A percentile compares a stretch with the other conserved stretches of the same genome.
Evolutionary conservation across 2,888 invertebrate species (phyloP).

Genomic region (Acutogordius australiensis): DNA sequence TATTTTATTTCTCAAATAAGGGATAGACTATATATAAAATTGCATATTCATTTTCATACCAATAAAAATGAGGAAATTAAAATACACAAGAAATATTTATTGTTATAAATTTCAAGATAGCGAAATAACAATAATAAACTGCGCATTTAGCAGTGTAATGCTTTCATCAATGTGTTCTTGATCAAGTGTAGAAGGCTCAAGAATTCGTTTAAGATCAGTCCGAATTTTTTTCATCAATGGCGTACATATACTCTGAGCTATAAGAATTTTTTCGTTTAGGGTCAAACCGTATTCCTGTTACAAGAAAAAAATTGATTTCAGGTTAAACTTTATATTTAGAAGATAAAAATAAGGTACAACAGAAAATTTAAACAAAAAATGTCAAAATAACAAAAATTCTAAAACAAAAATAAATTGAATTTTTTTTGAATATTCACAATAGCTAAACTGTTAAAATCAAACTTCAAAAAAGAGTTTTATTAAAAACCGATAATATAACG

Average conservation of each 20-base stretch:
- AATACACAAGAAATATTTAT: background rate
- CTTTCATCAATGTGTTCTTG: constrained; percentile 55
- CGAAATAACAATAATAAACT: constrained; percentile 27
- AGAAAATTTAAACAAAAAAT: too few relatives aligned
- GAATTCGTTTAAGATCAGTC: constrained; percentile 68
- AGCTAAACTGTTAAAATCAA: too few relatives aligned
- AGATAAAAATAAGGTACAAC: too few relatives aligned
- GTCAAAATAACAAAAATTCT: too few relatives aligned
- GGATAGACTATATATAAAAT: too few relatives aligned
- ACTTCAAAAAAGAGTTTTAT: too few relatives aligned
- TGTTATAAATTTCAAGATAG: constrained; percentile 12
- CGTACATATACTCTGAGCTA: constrained; percentile 84
- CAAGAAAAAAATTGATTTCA: constrained; percentile 14
- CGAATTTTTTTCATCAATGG: constrained; percentile 75
- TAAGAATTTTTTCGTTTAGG: constrained; percentile 69
- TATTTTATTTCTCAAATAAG: too few relatives aligned
- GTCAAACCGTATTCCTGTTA: constrained; percentile 72
- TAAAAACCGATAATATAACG: too few relatives aligned
- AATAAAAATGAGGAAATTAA: background rate
- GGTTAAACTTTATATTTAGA: too few relatives aligned
- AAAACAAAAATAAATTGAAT: too few relatives aligned
- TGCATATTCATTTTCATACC: too few relatives aligned
- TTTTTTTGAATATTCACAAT: too few relatives aligned
- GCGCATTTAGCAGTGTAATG: constrained; percentile 73
- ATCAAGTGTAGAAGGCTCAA: constrained; percentile 30